phyloP scores from a whole-genome alignment of 2,797 vertebrate genomes.

The Selene dorsalis region DNA sequence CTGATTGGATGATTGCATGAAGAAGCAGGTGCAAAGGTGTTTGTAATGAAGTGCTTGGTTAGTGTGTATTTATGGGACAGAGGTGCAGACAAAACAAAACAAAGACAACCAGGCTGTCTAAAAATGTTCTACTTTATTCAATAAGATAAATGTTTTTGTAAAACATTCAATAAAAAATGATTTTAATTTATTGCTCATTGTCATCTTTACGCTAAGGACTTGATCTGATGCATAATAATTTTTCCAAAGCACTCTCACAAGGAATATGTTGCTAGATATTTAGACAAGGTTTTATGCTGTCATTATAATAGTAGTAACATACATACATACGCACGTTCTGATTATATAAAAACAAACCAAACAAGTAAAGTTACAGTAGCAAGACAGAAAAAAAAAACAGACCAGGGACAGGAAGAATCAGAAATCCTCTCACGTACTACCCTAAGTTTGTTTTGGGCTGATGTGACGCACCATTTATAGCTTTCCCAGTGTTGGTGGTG shows the following conservation, averaged over 20 bases:
- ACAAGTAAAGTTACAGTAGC: conserved; percentile 72
- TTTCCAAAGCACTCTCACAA: conserved; percentile 82
- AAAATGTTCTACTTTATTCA: conserved; percentile 89
- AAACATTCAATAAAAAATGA: conserved; percentile 89
- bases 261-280: conserved; percentile 81
- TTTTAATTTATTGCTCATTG: conserved; percentile 86
- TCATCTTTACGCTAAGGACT: conserved; percentile 82
- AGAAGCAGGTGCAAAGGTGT: background rate
- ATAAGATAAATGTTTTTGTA: conserved; percentile 84
- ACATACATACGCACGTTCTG: conserved; percentile 70
- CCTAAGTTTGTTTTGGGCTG: background rate
- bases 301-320: conserved; percentile 68
- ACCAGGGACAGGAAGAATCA: conserved; percentile 66
- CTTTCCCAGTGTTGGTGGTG: conserved; percentile 32
- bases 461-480: conserved; percentile 17
- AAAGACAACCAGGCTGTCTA: conserved; percentile 75
- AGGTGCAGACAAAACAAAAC: conserved; percentile 37
- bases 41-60: background rate
- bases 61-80: background rate
- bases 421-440: conserved; percentile 54
- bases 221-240: conserved; percentile 85
- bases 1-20: conserved; percentile 2
- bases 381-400: conserved; percentile 51
- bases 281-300: conserved; percentile 76
- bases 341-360: conserved; percentile 79